A percentile compares a stretch with the other conserved stretches of the same genome.
Evolutionary conservation across 2,113 vertebrate species (phyloP).

Genomic region (Alectura lathami): DNA sequence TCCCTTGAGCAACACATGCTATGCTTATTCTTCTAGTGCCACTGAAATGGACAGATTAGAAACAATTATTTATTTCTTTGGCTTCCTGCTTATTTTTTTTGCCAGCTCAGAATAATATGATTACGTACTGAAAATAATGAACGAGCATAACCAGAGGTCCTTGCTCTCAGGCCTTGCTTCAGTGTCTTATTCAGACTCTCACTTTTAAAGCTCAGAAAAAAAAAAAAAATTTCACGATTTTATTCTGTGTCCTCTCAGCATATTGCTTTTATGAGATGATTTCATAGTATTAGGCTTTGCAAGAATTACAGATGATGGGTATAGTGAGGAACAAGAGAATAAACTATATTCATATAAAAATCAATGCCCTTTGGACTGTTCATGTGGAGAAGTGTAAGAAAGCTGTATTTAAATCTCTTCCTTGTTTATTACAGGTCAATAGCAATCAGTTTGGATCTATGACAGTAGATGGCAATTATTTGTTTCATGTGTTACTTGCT

Average conservation of each 20-base stretch:
- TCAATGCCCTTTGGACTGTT: conserved; percentile 27
- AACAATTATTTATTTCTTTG: conserved; percentile 54
- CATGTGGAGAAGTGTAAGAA: not conserved
- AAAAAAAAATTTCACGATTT: conserved; percentile 1
- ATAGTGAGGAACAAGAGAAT: conserved; percentile 32
- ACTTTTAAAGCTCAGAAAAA: not conserved
- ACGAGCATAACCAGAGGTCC: conserved; percentile 18
- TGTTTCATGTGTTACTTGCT: not conserved
- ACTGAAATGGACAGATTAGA: conserved; percentile 37
- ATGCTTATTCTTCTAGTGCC: conserved; percentile 7
- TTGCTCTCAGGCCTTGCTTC: conserved; percentile 19
- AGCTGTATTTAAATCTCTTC: not conserved
- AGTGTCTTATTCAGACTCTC: not conserved
- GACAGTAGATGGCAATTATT: not conserved
- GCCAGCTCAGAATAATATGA: conserved; percentile 27
- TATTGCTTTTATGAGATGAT: conserved; percentile 34
- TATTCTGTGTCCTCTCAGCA: conserved; percentile 32
- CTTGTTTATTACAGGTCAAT: not conserved
- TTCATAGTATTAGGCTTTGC: conserved; percentile 41
- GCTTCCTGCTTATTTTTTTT: conserved; percentile 45
- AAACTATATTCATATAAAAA: conserved; percentile 37
- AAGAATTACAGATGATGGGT: not conserved
- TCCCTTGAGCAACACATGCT: not conserved
- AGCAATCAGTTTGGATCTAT: not conserved
- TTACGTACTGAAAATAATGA: conserved; percentile 37